These are phyloP conservation scores for Cryptoblepharus egeriae DNA, from an alignment of 2,797 vertebrate genomes.

Conservation along the genomic window DNA sequence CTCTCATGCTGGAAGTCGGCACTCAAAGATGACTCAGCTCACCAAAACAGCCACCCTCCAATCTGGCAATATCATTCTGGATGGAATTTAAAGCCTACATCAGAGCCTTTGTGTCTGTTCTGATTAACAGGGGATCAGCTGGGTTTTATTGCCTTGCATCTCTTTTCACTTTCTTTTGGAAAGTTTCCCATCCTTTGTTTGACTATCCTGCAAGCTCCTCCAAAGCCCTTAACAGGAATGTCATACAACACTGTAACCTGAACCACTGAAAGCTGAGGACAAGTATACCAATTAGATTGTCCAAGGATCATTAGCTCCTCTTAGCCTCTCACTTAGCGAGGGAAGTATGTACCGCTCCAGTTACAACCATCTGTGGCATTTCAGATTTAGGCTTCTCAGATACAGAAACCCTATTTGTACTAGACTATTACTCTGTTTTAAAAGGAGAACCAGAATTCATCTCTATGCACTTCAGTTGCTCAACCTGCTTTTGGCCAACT, in stretches of 20 bases:
- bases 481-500: too few relatives aligned
- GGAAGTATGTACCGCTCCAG: neutral
- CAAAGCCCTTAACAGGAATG: neutral
- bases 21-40: neutral
- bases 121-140: neutral
- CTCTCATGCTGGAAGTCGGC: neutral
- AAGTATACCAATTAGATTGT: conserved; percentile 6
- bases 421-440: neutral
- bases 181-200: neutral
- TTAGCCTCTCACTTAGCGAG: neutral
- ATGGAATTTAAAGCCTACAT: neutral
- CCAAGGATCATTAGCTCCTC: conserved; percentile 22
- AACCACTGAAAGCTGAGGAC: neutral
- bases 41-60: neutral
- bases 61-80: neutral
- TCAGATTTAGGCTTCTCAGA: conserved; percentile 19
- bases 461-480: too few relatives aligned
- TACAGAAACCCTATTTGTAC: neutral
- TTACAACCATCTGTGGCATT: conserved; percentile 9
- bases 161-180: neutral
- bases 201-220: neutral
- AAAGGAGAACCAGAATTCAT: too few relatives aligned
- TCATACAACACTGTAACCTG: neutral
- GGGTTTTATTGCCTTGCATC: neutral
- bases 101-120: neutral